phyloP scores from a whole-genome alignment of 2,888 invertebrate species.

The Orthosia gracilis region DNA sequence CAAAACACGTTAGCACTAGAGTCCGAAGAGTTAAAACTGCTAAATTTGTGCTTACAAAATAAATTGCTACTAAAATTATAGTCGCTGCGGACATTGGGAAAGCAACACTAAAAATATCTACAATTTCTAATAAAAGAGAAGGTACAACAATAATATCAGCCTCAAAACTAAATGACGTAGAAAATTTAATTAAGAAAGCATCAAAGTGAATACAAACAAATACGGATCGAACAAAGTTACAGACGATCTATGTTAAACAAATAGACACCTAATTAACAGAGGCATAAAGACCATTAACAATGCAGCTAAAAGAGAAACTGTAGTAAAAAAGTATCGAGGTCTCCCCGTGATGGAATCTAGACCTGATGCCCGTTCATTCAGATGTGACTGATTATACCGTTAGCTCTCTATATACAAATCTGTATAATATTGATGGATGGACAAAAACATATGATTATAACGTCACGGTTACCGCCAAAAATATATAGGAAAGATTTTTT shows the following conservation, averaged over 20 bases:
- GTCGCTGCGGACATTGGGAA: background rate
- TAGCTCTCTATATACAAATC: constrained; percentile 59
- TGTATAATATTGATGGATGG: constrained; percentile 55
- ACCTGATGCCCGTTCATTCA: constrained; percentile 75
- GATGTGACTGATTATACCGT: constrained; percentile 75
- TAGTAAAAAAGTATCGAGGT: constrained; percentile 82
- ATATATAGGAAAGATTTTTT: constrained; percentile 33
- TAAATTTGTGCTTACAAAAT: background rate
- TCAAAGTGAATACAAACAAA: constrained; percentile 65
- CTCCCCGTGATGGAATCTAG: constrained; percentile 80
- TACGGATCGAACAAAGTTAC: constrained; percentile 47
- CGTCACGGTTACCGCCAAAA: constrained; percentile 59
- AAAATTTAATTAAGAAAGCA: constrained; percentile 64
- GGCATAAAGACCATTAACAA: constrained; percentile 72
- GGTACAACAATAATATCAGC: constrained; percentile 28
- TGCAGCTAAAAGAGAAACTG: constrained; percentile 82
- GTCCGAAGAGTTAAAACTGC: background rate
- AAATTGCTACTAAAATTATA: background rate
- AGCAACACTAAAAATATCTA: constrained; percentile 4
- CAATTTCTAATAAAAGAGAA: constrained; percentile 36
- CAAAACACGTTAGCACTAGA: constrained; percentile 7
- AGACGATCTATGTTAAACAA: constrained; percentile 49
- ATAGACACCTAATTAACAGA: constrained; percentile 69
- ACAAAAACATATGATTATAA: constrained; percentile 52
- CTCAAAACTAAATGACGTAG: constrained; percentile 59